phyloP scores from a whole-genome alignment of 2,113 vertebrate genomes.

The Callipepla californica region DNA sequence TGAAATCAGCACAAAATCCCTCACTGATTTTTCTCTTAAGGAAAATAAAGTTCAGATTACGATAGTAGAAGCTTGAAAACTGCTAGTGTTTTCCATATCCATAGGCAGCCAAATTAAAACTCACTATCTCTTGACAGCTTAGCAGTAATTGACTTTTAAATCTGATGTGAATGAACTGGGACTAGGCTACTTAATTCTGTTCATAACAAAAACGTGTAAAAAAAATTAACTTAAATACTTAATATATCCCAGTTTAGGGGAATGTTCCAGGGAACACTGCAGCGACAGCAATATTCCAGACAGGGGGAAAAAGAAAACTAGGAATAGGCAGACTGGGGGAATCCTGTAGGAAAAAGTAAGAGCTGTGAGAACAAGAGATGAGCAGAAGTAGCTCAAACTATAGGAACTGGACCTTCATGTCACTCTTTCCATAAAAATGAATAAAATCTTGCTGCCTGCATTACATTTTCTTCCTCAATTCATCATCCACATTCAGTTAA shows the following conservation, averaged over 20 bases:
- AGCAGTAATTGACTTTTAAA: not conserved
- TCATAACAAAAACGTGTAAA: not conserved
- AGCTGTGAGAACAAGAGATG: not conserved
- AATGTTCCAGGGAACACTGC: not conserved
- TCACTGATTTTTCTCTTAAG: not conserved
- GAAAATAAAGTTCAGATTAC: not conserved
- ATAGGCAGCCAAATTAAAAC: not conserved
- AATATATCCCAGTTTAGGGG: not conserved
- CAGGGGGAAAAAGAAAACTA: not conserved
- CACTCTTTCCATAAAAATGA: not conserved
- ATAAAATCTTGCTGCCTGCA: not conserved
- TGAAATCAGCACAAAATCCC: not conserved
- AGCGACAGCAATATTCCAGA: not conserved
- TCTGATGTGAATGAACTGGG: not conserved
- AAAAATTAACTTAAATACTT: not conserved
- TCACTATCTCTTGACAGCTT: not conserved
- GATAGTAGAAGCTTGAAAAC: not conserved
- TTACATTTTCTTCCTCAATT: not conserved
- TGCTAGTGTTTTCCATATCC: not conserved
- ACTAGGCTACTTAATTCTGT: not conserved
- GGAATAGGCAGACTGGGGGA: not conserved
- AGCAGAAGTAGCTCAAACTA: not conserved
- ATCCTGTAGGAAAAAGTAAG: not conserved
- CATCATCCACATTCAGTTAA: not conserved
- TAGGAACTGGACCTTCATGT: rapidly evolving